A percentile compares a stretch with the other conserved stretches of the same genome.
Conservation (phyloP, 2,888 invertebrate species). For the Parascotia fuliginaria region DNA sequence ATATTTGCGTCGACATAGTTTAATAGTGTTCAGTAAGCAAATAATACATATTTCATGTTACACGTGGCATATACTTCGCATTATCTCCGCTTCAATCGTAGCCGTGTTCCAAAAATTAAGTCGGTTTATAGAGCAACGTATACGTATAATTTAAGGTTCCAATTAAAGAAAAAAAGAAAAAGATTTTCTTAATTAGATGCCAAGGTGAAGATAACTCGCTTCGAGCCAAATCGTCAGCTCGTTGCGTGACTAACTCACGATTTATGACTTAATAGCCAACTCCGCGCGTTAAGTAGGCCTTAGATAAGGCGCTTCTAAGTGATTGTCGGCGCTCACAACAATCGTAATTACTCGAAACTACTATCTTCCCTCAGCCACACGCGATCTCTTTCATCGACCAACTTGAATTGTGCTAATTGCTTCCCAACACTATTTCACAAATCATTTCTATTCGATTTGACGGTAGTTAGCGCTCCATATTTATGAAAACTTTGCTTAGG, state of each 20-base stretch:
- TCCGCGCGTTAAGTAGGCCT: slow-evolving; percentile 82
- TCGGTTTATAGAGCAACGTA: slow-evolving; percentile 45
- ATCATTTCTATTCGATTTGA: slow-evolving; percentile 43
- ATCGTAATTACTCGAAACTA: slow-evolving; percentile 85
- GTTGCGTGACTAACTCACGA: slow-evolving; percentile 79
- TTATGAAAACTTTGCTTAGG: neutral
- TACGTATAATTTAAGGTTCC: slow-evolving; percentile 54
- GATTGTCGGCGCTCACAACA: slow-evolving; percentile 85
- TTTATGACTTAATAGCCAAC: slow-evolving; percentile 85
- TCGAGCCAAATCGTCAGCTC: slow-evolving; percentile 75
- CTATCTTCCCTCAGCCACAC: slow-evolving; percentile 77
- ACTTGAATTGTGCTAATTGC: slow-evolving; percentile 78
- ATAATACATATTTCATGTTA: slow-evolving; percentile 30
- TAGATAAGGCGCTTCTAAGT: slow-evolving; percentile 85
- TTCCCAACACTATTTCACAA: slow-evolving; percentile 58
- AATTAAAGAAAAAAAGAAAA: slow-evolving; percentile 50
- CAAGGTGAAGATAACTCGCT: slow-evolving; percentile 76
- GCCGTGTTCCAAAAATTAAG: slow-evolving; percentile 38
- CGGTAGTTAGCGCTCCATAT: slow-evolving; percentile 6
- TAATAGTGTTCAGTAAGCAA: slow-evolving; percentile 17
- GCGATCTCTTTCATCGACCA: slow-evolving; percentile 78
- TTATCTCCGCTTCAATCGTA: slow-evolving; percentile 31
- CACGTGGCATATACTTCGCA: slow-evolving; percentile 26
- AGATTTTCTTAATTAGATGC: slow-evolving; percentile 77
- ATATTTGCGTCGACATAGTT: slow-evolving; percentile 22